A percentile compares a stretch with the other conserved stretches of the same genome.
Evolutionary conservation across 2,888 invertebrate species (phyloP).

Genomic region (Eilema sororculum): DNA sequence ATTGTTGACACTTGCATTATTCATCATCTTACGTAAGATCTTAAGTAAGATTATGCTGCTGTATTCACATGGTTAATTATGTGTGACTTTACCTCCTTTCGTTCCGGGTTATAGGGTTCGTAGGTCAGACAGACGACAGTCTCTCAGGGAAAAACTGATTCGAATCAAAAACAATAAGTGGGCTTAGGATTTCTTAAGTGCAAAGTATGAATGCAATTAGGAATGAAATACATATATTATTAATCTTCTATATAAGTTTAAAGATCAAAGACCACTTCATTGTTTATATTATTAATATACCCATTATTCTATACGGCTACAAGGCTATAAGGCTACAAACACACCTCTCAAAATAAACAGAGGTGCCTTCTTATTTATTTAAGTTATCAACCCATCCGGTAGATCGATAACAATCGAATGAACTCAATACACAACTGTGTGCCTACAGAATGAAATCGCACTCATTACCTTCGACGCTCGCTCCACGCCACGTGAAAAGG

Average conservation of each 20-base stretch:
- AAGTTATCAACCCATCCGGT: constrained; percentile 28
- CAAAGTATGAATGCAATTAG: too few relatives aligned
- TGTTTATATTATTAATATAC: neutral
- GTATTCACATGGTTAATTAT: too few relatives aligned
- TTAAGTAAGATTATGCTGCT: too few relatives aligned
- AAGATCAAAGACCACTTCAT: neutral
- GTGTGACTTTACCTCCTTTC: too few relatives aligned
- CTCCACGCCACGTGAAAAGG: constrained; percentile 35
- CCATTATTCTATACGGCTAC: neutral
- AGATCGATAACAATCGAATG: constrained; percentile 52
- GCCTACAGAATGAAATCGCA: constrained; percentile 50
- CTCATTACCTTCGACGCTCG: constrained; percentile 49
- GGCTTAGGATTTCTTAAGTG: too few relatives aligned
- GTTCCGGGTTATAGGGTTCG: too few relatives aligned
- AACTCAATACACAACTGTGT: constrained; percentile 48
- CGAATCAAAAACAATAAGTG: too few relatives aligned
- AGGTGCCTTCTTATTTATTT: constrained; percentile 26
- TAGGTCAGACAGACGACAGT: too few relatives aligned
- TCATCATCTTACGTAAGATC: too few relatives aligned
- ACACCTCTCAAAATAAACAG: neutral
- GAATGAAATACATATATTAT: too few relatives aligned
- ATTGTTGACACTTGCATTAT: too few relatives aligned
- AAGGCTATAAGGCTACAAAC: neutral
- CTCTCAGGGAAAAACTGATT: too few relatives aligned
- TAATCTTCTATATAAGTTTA: neutral